Evolutionary conservation across 1,140 invertebrate genomes (phyloP).

Genomic region (Lamellibrachia luymesi): DNA sequence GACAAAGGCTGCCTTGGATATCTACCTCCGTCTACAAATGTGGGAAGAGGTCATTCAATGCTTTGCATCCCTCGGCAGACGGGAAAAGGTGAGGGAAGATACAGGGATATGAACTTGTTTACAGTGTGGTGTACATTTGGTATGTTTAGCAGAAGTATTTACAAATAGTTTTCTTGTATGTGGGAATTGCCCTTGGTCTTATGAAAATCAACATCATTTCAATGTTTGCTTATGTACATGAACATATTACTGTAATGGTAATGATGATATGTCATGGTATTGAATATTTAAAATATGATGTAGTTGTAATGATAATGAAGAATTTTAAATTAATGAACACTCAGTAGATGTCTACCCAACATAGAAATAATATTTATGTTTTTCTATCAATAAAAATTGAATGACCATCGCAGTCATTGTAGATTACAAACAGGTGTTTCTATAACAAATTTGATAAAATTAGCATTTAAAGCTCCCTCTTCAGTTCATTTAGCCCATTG

Average conservation of each 20-base stretch:
- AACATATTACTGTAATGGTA: neutral
- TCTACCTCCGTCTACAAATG: slow-evolving; percentile 76
- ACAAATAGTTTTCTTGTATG: neutral
- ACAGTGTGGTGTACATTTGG: too few species aligned
- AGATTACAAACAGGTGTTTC: too few species aligned
- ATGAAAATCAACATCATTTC: neutral
- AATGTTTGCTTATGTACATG: neutral
- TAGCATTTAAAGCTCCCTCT: too few species aligned
- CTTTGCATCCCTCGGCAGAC: slow-evolving; percentile 78
- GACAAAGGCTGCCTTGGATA: slow-evolving; percentile 80
- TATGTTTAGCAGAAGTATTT: too few species aligned
- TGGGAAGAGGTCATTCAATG: slow-evolving; percentile 93
- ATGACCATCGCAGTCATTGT: neutral
- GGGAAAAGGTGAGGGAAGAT: slow-evolving; percentile 71
- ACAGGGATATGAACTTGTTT: neutral
- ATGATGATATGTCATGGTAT: neutral
- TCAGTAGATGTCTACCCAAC: neutral
- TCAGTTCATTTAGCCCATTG: too few species aligned
- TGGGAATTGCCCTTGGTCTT: neutral
- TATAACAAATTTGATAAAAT: too few species aligned
- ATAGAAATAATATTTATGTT: neutral
- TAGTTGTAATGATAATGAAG: neutral
- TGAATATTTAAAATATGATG: neutral
- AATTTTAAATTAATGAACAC: neutral
- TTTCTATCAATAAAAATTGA: neutral